These are phyloP conservation scores for Notospermus geniculatus DNA, from an alignment of 1,140 invertebrate species.

Conservation along the genomic window DNA sequence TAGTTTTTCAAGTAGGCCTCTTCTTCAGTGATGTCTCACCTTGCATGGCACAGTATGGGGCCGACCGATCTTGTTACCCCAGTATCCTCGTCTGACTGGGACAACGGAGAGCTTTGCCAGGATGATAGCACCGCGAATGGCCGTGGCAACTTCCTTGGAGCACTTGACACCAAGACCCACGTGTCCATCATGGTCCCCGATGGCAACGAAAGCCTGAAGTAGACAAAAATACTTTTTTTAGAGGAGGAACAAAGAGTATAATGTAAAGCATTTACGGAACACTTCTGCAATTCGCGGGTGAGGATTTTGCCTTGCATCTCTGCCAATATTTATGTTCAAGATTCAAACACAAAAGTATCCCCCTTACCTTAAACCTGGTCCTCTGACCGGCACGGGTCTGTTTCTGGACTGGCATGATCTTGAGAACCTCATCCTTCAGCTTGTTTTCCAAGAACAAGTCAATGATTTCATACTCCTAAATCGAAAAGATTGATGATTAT, in stretches of 20 bases:
- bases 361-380: conserved; percentile 91
- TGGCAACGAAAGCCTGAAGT: conserved; percentile 72
- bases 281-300: too few relatives aligned
- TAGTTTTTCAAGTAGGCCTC: conserved; percentile 31
- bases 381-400: conserved; percentile 99
- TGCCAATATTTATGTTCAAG: too few relatives aligned
- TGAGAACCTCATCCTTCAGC: conserved; percentile 96
- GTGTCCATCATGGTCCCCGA: conserved; percentile 98
- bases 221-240: conserved; percentile 5
- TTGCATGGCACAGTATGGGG: conserved; percentile 99
- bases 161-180: conserved; percentile 99
- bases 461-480: conserved; percentile 95
- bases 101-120: conserved; percentile 97
- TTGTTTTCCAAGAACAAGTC: conserved; percentile 88
- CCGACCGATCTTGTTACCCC: conserved; percentile 99
- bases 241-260: too few relatives aligned
- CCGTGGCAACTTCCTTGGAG: conserved; percentile 99
- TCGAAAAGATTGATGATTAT: conserved; percentile 24
- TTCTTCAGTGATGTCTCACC: conserved; percentile 58
- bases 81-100: conserved; percentile 97
- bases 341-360: too few relatives aligned
- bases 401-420: conserved; percentile 99
- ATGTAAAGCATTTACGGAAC: too few relatives aligned
- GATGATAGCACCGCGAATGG: conserved; percentile 98
- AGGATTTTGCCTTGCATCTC: too few relatives aligned